A percentile compares a stretch with the other conserved stretches of the same genome.
Conservation (phyloP, 2,888 invertebrate species). For the Leistus spinibarbis region DNA sequence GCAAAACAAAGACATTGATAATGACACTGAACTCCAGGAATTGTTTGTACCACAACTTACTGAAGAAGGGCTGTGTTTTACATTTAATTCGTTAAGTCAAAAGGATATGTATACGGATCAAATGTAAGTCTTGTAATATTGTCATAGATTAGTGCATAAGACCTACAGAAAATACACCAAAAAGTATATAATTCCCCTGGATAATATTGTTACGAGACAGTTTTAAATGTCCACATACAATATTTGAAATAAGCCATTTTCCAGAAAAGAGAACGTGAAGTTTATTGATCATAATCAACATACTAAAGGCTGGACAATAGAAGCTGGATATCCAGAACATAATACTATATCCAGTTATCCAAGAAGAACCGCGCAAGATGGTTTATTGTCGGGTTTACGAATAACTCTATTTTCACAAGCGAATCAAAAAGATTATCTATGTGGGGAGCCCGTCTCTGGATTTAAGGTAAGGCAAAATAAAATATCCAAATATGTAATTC, state of each 20-base stretch:
- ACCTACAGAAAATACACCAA: background rate
- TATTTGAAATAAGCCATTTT: background rate
- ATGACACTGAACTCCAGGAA: background rate
- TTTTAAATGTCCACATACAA: background rate
- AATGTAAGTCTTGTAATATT: conserved; percentile 60
- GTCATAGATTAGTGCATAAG: background rate
- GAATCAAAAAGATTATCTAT: conserved; percentile 43
- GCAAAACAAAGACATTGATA: conserved; percentile 47
- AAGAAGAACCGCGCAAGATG: conserved; percentile 21
- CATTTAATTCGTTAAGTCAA: conserved; percentile 69
- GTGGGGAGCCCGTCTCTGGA: conserved; percentile 47
- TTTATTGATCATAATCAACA: conserved; percentile 4
- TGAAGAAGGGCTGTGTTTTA: conserved; percentile 74
- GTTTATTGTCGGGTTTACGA: background rate
- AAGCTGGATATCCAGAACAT: conserved; percentile 27
- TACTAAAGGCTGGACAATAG: conserved; percentile 30
- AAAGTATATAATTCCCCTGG: too few species aligned
- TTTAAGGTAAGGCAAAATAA: conserved; percentile 43
- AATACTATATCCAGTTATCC: conserved; percentile 12
- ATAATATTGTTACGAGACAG: too few species aligned
- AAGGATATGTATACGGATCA: conserved; percentile 63
- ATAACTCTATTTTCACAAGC: background rate
- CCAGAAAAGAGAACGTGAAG: conserved; percentile 7
- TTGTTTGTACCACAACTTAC: conserved; percentile 67
- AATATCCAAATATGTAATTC: too few species aligned